phyloP scores from a whole-genome alignment of 2,888 invertebrate species.

The Pasiphila rectangulata region DNA sequence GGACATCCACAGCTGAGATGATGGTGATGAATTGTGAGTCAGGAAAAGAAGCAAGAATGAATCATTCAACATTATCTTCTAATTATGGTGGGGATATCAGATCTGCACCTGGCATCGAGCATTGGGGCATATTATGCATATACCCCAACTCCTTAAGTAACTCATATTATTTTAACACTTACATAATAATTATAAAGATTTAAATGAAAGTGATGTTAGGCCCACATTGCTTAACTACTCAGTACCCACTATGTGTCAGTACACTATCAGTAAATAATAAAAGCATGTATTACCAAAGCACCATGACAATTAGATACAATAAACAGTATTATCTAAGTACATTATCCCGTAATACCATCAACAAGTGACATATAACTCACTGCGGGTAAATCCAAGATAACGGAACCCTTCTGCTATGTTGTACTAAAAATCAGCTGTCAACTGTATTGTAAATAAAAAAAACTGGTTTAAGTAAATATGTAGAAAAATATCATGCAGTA shows the following conservation, averaged over 20 bases:
- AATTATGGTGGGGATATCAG: no score
- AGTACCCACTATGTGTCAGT: neutral
- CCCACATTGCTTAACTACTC: neutral
- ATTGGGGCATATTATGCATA: no score
- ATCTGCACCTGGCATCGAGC: no score
- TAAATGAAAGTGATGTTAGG: no score
- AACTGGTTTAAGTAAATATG: conserved; percentile 9
- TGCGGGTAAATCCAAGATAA: conserved; percentile 21
- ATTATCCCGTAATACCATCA: conserved; percentile 9
- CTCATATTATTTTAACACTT: no score
- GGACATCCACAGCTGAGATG: no score
- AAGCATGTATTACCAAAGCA: conserved; percentile 1
- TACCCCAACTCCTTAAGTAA: no score
- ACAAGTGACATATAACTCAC: conserved; percentile 41
- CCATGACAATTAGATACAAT: neutral
- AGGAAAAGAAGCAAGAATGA: no score
- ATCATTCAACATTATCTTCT: no score
- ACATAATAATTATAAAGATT: no score
- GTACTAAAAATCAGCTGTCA: conserved; percentile 21
- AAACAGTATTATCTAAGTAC: neutral
- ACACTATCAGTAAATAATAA: neutral
- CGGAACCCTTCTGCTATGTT: conserved; percentile 14
- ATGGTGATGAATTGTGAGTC: no score
- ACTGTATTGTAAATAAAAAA: conserved; percentile 23
- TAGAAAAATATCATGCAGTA: neutral